Evolutionary conservation across 2,113 vertebrate species (phyloP).

Genomic region (Tragelaphus imberbis): DNA sequence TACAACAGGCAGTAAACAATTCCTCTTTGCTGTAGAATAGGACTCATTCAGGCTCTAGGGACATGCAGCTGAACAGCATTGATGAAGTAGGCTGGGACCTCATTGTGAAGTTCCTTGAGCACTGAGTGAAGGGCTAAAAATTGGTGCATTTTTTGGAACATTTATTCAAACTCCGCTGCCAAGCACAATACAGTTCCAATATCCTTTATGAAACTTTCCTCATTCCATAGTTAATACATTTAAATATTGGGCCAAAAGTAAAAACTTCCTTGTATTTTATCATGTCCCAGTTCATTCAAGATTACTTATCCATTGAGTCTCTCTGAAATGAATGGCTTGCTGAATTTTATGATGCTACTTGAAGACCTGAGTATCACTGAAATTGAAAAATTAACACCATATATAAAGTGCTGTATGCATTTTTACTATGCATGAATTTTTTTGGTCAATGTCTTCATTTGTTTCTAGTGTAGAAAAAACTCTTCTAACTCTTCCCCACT

Average conservation of each 20-base stretch:
- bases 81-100: background rate
- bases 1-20: background rate
- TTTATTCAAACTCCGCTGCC: background rate
- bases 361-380: background rate
- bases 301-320: background rate
- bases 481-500: background rate
- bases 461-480: background rate
- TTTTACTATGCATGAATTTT: background rate
- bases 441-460: slow-evolving; percentile 1
- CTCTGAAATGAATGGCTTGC: background rate
- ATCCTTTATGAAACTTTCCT: slow-evolving; percentile 45
- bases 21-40: background rate
- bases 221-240: slow-evolving; percentile 11
- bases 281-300: slow-evolving; percentile 14
- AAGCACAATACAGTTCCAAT: slow-evolving; percentile 23
- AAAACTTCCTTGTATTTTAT: slow-evolving; percentile 47
- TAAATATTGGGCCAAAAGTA: slow-evolving; percentile 26
- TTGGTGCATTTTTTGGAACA: background rate
- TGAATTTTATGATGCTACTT: background rate
- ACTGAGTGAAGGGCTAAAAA: background rate
- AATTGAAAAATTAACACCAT: background rate
- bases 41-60: background rate
- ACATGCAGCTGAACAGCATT: background rate
- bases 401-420: background rate
- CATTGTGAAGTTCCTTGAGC: background rate